These are phyloP conservation scores for Amphiura filiformis DNA, from an alignment of 35 echinoderm and acorn worm genomes.

Conservation along the genomic window DNA sequence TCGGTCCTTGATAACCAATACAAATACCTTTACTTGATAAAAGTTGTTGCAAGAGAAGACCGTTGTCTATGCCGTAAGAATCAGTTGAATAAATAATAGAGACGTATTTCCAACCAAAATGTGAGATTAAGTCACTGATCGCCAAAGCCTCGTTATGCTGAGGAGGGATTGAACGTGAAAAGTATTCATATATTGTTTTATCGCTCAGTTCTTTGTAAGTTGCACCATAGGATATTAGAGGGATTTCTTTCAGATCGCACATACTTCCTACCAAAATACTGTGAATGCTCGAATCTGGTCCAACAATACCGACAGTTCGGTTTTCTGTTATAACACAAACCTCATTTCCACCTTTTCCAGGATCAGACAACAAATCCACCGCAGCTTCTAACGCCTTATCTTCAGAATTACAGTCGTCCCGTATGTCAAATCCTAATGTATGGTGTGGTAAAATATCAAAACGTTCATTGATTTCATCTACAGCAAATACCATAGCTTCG, in stretches of 20 bases:
- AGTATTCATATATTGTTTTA: not conserved
- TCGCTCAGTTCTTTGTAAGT: conserved; percentile 10
- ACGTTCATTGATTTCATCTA: conserved; percentile 17
- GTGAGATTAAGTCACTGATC: not conserved
- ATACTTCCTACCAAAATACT: not conserved
- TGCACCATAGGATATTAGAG: not conserved
- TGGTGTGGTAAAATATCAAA: conserved; percentile 21
- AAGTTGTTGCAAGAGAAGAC: not conserved
- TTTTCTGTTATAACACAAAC: no score
- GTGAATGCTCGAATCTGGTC: conserved; percentile 11
- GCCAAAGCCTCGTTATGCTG: not conserved
- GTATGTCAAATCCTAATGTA: conserved; percentile 20
- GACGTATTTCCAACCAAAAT: conserved; percentile 11
- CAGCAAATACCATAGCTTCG: conserved; percentile 27
- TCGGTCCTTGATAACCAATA: no score
- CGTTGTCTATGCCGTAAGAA: not conserved
- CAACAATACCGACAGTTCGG: conserved; percentile 10
- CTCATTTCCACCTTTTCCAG: no score
- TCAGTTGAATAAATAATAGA: not conserved
- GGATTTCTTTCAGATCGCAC: not conserved
- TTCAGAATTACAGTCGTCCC: not conserved
- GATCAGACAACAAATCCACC: not conserved
- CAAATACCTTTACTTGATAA: not conserved
- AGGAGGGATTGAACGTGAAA: conserved; percentile 4
- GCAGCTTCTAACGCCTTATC: not conserved